phyloP scores from a whole-genome alignment of 2,113 vertebrate genomes.

The Ictalurus punctatus region DNA sequence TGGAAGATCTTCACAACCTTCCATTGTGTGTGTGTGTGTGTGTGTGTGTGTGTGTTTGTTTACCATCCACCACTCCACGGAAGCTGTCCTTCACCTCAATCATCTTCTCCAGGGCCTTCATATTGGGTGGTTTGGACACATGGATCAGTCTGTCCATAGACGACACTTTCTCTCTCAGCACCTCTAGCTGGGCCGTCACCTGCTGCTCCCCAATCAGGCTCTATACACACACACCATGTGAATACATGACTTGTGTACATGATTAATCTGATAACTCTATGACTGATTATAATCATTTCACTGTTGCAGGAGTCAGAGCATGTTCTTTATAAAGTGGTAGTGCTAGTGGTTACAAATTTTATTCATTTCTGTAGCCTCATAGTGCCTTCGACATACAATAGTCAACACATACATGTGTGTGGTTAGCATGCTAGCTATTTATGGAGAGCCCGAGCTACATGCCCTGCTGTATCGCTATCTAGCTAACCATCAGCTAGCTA shows the following conservation, averaged over 20 bases:
- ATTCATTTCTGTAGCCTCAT: neutral
- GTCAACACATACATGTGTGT: neutral
- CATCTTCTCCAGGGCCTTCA: slow-evolving; percentile 85
- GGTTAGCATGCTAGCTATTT: neutral
- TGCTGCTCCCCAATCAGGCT: slow-evolving; percentile 72
- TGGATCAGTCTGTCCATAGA: slow-evolving; percentile 71
- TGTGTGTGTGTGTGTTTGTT: neutral
- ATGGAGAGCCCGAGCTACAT: neutral
- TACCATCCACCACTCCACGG: slow-evolving; percentile 78
- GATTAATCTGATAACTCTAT: neutral
- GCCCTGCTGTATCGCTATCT: neutral
- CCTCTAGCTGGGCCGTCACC: slow-evolving; percentile 65
- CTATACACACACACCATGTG: slow-evolving; percentile 59
- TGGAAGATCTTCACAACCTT: neutral
- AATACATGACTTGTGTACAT: neutral
- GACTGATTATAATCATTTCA: neutral
- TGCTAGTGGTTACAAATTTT: neutral
- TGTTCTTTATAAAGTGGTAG: neutral
- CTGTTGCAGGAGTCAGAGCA: neutral
- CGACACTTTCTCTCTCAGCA: slow-evolving; percentile 71
- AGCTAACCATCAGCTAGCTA: neutral
- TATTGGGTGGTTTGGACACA: slow-evolving; percentile 81
- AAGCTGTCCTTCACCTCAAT: slow-evolving; percentile 77
- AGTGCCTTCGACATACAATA: neutral
- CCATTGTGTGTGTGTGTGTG: neutral